phyloP scores from a whole-genome alignment of 2,113 vertebrate species.

The Sander vitreus region DNA sequence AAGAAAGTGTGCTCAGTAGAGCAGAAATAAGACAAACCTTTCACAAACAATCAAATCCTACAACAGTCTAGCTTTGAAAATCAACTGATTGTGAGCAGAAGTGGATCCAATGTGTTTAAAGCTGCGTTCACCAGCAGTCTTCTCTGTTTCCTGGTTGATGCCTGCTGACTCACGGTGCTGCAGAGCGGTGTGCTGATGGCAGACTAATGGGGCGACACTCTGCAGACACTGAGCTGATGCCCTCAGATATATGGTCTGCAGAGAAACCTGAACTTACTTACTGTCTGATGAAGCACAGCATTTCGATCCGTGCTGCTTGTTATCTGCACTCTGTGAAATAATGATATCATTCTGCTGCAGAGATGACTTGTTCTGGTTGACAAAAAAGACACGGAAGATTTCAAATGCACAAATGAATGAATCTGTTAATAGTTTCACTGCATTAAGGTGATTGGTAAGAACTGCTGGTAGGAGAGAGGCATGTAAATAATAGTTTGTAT shows the following conservation, averaged over 20 bases:
- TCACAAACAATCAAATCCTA: neutral
- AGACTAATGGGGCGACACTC: constrained; percentile 38
- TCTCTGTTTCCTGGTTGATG: constrained; percentile 36
- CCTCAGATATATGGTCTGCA: constrained; percentile 59
- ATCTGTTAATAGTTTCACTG: neutral
- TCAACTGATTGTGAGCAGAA: neutral
- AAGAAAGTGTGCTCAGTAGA: neutral
- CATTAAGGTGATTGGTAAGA: neutral
- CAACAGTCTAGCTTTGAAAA: neutral
- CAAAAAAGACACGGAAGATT: neutral
- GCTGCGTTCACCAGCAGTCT: constrained; percentile 9
- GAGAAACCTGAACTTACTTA: constrained; percentile 57
- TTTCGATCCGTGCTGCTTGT: constrained; percentile 11
- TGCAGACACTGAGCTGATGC: constrained; percentile 39
- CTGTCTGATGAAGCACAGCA: neutral
- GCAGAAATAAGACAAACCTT: neutral
- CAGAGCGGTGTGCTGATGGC: constrained; percentile 53
- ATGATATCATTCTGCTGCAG: constrained; percentile 3
- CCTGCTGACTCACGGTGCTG: constrained; percentile 76
- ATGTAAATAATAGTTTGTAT: neutral
- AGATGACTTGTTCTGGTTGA: neutral
- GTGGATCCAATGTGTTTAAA: constrained; percentile 9
- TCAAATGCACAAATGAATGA: neutral
- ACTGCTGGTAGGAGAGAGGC: neutral
- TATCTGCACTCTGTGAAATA: constrained; percentile 6